These are phyloP conservation scores for Metellina segmentata DNA, from an alignment of 2,888 invertebrate genomes.

Conservation along the genomic window DNA sequence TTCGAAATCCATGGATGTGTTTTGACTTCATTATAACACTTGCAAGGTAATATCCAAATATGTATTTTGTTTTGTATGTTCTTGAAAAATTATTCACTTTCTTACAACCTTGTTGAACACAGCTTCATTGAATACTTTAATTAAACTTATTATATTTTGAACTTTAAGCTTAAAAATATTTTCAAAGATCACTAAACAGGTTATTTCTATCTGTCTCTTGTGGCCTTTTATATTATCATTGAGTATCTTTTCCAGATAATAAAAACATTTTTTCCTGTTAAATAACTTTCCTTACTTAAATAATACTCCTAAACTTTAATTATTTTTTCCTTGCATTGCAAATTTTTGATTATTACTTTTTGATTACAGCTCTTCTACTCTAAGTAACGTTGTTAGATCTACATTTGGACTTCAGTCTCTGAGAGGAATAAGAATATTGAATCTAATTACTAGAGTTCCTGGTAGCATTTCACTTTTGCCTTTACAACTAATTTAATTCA, in stretches of 20 bases:
- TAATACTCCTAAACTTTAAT: not conserved
- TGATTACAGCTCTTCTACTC: constrained; percentile 37
- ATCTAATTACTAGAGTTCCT: constrained; percentile 56
- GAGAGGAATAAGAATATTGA: constrained; percentile 45
- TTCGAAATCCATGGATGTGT: constrained; percentile 68
- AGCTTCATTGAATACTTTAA: no score
- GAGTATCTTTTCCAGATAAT: no score
- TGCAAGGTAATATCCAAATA: constrained; percentile 23
- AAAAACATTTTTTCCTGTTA: no score
- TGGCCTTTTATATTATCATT: no score
- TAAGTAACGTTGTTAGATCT: not conserved
- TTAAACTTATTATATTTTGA: no score
- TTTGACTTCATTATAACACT: constrained; percentile 68
- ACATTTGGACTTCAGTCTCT: constrained; percentile 47
- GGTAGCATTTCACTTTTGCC: constrained; percentile 25
- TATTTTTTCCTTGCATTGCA: not conserved
- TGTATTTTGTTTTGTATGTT: no score
- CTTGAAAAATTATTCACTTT: no score
- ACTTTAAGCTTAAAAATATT: no score
- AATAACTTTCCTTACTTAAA: not conserved
- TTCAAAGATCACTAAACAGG: no score
- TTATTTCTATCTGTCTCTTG: no score
- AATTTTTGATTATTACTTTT: not conserved
- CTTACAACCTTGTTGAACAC: no score
- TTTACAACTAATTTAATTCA: not conserved